Evolutionary conservation across 2,888 invertebrate species (phyloP).

Genomic region (Epiblema foenella): DNA sequence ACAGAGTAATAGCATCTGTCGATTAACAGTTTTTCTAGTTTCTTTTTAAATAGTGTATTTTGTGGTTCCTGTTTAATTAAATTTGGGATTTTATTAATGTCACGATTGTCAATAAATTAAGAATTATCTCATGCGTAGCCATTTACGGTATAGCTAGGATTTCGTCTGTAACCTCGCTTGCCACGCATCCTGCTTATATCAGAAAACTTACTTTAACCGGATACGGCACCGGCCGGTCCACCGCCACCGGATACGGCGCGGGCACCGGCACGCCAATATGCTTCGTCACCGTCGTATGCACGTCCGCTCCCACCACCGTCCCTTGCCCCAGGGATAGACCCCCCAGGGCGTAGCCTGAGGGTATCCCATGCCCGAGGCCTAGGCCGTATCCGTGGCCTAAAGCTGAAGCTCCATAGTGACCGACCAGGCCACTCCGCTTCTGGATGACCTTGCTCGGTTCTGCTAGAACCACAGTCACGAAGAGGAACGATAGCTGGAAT

Average conservation of each 20-base stretch:
- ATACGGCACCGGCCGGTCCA: constrained; percentile 77
- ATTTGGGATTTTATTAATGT: too few species aligned
- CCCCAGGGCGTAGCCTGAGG: constrained; percentile 49
- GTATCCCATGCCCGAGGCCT: constrained; percentile 45
- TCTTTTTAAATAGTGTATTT: too few species aligned
- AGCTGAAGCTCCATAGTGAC: constrained; percentile 64
- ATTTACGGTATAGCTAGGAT: too few species aligned
- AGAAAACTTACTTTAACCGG: constrained; percentile 68
- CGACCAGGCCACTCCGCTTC: constrained; percentile 75
- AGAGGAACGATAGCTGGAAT: constrained; percentile 70
- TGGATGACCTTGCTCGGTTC: constrained; percentile 78
- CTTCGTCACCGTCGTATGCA: constrained; percentile 80
- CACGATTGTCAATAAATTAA: too few species aligned
- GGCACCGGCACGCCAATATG: constrained; percentile 80
- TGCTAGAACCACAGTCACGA: constrained; percentile 71
- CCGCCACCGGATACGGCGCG: constrained; percentile 79
- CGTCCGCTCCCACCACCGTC: constrained; percentile 74
- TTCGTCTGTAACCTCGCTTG: too few species aligned
- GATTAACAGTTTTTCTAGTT: too few species aligned
- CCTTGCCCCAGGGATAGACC: constrained; percentile 49
- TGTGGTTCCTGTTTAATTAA: too few species aligned
- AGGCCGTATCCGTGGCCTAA: constrained; percentile 48
- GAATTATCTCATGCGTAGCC: too few species aligned
- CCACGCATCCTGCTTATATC: too few species aligned
- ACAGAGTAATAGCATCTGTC: too few species aligned